Conservation (phyloP, 2,113 vertebrate genomes). For the Toxostoma redivivum region DNA sequence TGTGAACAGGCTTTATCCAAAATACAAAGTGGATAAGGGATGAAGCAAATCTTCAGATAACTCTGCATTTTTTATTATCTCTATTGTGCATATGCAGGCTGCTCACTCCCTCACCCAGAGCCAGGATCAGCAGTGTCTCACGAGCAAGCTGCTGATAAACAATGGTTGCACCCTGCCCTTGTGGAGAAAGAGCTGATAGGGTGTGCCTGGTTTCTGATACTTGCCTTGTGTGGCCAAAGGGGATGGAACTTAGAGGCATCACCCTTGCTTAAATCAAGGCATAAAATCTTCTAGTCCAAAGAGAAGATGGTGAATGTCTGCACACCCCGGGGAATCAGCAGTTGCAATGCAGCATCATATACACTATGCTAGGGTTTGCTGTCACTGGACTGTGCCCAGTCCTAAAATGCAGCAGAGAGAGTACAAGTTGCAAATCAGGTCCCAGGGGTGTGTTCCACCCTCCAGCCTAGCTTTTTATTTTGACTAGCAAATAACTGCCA, state of each 20-base stretch:
- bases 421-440: background rate
- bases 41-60: background rate
- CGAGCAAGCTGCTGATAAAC: background rate
- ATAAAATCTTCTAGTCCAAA: background rate
- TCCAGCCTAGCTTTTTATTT: background rate
- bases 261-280: background rate
- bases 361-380: background rate
- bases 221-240: background rate
- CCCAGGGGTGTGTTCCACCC: background rate
- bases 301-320: background rate
- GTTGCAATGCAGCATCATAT: background rate
- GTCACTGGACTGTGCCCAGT: background rate
- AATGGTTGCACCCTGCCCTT: background rate
- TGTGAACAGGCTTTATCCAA: background rate
- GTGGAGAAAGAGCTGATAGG: background rate
- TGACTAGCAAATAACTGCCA: background rate
- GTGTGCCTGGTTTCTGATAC: background rate
- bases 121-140: background rate
- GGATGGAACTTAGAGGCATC: background rate
- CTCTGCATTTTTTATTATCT: background rate
- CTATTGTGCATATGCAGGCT: background rate
- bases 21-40: background rate
- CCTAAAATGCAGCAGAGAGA: background rate
- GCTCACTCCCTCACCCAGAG: background rate
- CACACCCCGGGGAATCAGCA: background rate